A percentile compares a stretch with the other conserved stretches of the same genome.
These are phyloP conservation scores for Pterocles orientalis DNA, from an alignment of 2,113 vertebrate genomes.

Conservation along the genomic window DNA sequence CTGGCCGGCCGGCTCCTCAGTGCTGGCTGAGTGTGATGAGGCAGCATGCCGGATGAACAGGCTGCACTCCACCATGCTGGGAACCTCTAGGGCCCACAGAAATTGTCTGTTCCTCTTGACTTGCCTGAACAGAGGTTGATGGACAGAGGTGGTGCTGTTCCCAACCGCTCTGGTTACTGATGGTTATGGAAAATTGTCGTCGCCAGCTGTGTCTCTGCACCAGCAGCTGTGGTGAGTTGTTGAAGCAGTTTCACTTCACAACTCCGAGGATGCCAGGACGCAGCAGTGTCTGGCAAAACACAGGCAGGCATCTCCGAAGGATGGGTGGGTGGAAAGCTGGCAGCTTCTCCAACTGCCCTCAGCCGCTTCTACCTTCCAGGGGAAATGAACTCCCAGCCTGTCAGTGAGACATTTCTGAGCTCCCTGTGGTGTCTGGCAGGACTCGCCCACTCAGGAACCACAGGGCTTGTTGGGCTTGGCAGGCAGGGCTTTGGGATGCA, in stretches of 20 bases:
- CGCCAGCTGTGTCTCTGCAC: background rate
- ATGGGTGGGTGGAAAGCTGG: background rate
- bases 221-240: background rate
- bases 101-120: background rate
- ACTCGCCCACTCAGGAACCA: background rate
- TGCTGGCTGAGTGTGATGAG: background rate
- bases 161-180: fast-evolving
- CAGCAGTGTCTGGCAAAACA: background rate
- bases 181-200: background rate
- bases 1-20: background rate
- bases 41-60: background rate
- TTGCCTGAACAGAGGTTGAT: background rate
- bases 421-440: background rate
- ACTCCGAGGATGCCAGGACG: background rate
- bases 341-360: background rate
- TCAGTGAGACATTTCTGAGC: background rate
- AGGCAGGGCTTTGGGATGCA: background rate
- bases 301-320: background rate
- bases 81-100: background rate
- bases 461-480: background rate
- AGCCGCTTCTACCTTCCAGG: background rate
- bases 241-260: background rate
- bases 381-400: background rate
- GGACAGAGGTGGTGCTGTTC: background rate
- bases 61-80: background rate